Evolutionary conservation across 35 echinoderm and acorn worm genomes (phyloP), one percentile per base, ranked within the genome.

Genomic region (Apostichopus japonicus): DNA sequence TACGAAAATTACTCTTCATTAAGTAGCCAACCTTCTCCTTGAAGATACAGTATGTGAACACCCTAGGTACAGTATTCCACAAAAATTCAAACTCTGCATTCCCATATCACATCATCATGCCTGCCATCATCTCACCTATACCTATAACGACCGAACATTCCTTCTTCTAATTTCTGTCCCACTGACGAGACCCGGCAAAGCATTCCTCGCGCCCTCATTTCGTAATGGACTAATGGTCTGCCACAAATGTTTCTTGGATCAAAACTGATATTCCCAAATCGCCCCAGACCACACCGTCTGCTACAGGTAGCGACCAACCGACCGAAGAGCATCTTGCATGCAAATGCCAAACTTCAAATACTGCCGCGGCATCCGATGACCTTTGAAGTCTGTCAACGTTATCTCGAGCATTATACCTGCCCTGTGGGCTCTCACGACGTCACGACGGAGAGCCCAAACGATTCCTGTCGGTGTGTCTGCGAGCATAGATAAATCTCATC

Each of bases 321-420:
- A 75, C 71, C 71, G n/a, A 23, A 57, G 17, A 84, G 56, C 81
- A 84, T 84, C 81, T 84, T 84, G 81, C 16, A 10, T 8, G 55
- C 81, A 84, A 84, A 58, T 84, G 81, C 54, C 51, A 24, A 57
- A 84, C 81, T 54, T 84, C 55, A 59, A 84, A 84, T 10, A 57
- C 6, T n/a, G 21, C 6, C 8, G 57, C 81, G 54, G 81, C 81
- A 80, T 53, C 54, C 10, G n/a, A 21, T 84, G 78, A 80, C 78
- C 78, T 80, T 44, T 80, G 78, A 13, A 22, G 25, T 44, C 33
- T 44, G 33, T 44, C 33, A 1, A 44, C 2, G n/a, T 3, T 44
- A 44, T 44, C 33, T 44, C 2, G 33, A 44, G 33, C 33, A 3
- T 44, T 44, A 44, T 44, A 44, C 33, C 33, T 44, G 33, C 33